Percentiles rank a stretch among this genome's conserved stretches.
phyloP scores from a whole-genome alignment of 2,113 vertebrate species.

The Xiphias gladius region DNA sequence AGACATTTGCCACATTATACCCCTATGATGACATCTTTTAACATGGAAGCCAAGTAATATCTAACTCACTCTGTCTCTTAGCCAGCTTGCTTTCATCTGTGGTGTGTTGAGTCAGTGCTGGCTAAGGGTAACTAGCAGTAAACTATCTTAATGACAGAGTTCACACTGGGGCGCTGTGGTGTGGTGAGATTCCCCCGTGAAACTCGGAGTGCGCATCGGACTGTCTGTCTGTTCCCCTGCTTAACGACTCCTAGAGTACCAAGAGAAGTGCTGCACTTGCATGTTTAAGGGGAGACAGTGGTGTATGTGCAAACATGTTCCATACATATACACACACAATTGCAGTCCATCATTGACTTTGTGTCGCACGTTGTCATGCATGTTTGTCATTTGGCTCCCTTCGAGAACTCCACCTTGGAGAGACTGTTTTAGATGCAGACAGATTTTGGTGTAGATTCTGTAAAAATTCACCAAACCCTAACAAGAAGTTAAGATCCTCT shows the following conservation, averaged over 20 bases:
- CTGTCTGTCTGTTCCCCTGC: slow-evolving; percentile 68
- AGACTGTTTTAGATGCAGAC: not conserved
- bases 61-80: slow-evolving; percentile 1
- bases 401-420: not conserved
- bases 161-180: slow-evolving; percentile 56
- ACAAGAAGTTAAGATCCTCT: not conserved
- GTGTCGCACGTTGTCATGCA: not conserved
- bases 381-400: slow-evolving; percentile 11
- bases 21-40: not conserved
- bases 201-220: slow-evolving; percentile 53
- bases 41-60: slow-evolving; percentile 28
- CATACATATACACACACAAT: not conserved
- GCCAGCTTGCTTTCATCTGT: slow-evolving; percentile 55
- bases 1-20: slow-evolving; percentile 72
- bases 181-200: slow-evolving; percentile 53
- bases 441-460: not conserved
- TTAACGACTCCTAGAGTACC: slow-evolving; percentile 30
- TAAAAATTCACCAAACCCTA: not conserved
- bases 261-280: slow-evolving; percentile 5
- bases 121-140: slow-evolving; percentile 43
- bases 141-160: slow-evolving; percentile 75
- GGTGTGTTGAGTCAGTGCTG: slow-evolving; percentile 46
- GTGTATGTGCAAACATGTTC: slow-evolving; percentile 26
- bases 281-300: slow-evolving; percentile 34
- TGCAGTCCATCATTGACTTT: slow-evolving; percentile 5